A percentile compares a stretch with the other conserved stretches of the same genome.
phyloP scores from a whole-genome alignment of 2,113 vertebrate genomes.

The Crotalus horridus region DNA sequence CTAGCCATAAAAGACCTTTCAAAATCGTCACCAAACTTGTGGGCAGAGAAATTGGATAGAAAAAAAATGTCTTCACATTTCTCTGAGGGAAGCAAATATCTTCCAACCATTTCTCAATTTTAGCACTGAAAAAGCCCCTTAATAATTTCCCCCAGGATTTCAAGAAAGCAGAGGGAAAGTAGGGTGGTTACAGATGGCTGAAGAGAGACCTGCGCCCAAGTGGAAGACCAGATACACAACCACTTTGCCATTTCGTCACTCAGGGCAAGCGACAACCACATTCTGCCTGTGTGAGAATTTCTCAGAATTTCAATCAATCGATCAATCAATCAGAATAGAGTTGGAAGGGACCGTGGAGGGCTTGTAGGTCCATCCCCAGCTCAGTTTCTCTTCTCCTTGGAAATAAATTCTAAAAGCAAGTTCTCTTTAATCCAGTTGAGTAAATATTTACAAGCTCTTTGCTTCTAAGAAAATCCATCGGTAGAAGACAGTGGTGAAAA shows the following conservation, averaged over 20 bases:
- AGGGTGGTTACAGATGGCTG: not conserved
- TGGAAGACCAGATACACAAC: not conserved
- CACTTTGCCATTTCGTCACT: not conserved
- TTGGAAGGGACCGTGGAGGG: too few relatives aligned
- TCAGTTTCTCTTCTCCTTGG: too few relatives aligned
- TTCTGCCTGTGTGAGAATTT: not conserved
- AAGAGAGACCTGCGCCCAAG: not conserved
- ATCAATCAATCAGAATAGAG: too few relatives aligned
- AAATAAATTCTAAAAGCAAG: too few relatives aligned
- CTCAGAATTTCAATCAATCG: too few relatives aligned
- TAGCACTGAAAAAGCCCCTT: not conserved
- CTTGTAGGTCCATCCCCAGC: too few relatives aligned
- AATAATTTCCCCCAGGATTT: not conserved
- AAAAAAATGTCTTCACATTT: not conserved
- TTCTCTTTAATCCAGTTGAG: too few relatives aligned
- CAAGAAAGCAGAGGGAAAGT: not conserved
- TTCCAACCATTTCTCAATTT: not conserved
- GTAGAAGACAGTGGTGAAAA: fast-evolving
- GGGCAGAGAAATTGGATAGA: not conserved
- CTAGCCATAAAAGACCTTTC: not conserved
- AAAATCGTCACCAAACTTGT: not conserved
- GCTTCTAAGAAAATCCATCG: constrained; percentile 31
- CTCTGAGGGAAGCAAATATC: not conserved
- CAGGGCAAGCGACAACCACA: not conserved
- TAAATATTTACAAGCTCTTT: constrained; percentile 29